phyloP scores from a whole-genome alignment of 2,888 invertebrate genomes.

The Fragum sueziense region DNA sequence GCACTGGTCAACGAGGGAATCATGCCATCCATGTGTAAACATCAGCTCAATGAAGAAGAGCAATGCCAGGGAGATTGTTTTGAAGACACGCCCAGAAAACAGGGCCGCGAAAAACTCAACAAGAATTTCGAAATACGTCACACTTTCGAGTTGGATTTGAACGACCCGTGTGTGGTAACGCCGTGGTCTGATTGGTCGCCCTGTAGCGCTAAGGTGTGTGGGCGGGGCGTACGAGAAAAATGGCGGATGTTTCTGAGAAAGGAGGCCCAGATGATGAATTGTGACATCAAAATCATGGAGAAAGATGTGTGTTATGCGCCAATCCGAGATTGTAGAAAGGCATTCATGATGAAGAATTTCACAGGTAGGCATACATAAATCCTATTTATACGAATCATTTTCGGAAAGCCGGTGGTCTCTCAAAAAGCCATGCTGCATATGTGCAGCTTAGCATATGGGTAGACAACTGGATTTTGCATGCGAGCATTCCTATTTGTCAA shows the following conservation, averaged over 20 bases:
- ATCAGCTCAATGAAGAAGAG: conserved; percentile 75
- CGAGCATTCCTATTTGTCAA: no score
- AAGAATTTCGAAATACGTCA: conserved; percentile 73
- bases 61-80: conserved; percentile 77
- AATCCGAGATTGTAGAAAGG: conserved; percentile 78
- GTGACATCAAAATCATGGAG: conserved; percentile 73
- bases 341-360: conserved; percentile 80
- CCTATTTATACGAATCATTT: no score
- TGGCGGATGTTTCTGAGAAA: conserved; percentile 75
- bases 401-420: no score
- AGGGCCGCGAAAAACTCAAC: conserved; percentile 59
- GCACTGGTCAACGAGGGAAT: conserved; percentile 74
- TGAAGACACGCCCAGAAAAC: conserved; percentile 54
- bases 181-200: conserved; percentile 93
- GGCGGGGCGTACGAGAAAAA: conserved; percentile 85
- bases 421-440: no score
- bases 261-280: conserved; percentile 67
- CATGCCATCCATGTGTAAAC: conserved; percentile 73
- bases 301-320: conserved; percentile 74
- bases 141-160: conserved; percentile 62
- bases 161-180: conserved; percentile 85
- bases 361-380: no score
- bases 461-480: no score
- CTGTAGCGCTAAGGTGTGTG: conserved; percentile 90
- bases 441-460: no score